Conservation (phyloP, 2,113 vertebrate genomes). For the Rhipidura dahli region DNA sequence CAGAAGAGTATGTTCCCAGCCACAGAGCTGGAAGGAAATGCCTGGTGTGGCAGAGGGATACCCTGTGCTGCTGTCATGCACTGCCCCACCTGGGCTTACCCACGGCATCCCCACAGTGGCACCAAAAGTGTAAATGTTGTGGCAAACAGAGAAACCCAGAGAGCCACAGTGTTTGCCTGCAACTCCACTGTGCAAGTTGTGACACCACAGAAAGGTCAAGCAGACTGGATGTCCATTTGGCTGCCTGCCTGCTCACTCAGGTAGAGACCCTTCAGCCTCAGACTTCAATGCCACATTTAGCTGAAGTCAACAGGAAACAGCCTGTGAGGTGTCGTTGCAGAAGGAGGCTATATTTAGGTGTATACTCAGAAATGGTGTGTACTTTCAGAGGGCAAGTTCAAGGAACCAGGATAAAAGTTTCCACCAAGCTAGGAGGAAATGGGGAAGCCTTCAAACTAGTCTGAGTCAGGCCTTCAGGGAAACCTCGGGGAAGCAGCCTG, state of each 20-base stretch:
- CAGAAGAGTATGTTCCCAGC: not conserved
- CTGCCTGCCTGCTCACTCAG: not conserved
- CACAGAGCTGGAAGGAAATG: not conserved
- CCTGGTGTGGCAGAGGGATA: not conserved
- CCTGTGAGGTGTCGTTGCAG: not conserved
- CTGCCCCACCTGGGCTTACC: not conserved
- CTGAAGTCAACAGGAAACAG: constrained; percentile 43
- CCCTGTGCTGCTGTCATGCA: not conserved
- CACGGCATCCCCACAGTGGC: not conserved
- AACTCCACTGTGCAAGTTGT: not conserved
- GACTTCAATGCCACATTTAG: not conserved
- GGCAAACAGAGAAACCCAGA: constrained; percentile 21
- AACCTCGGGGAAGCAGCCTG: not conserved
- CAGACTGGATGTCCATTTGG: not conserved
- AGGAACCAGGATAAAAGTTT: constrained; percentile 43
- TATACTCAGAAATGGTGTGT: constrained; percentile 47
- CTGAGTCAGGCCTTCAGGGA: constrained; percentile 55
- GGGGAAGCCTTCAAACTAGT: constrained; percentile 26
- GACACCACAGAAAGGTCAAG: not conserved
- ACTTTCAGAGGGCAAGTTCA: not conserved
- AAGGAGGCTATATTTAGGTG: constrained; percentile 39
- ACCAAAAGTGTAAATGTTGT: not conserved
- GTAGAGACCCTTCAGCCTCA: constrained; percentile 16
- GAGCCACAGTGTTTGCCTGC: constrained; percentile 13
- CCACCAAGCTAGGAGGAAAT: constrained; percentile 27